Base-by-base conservation (phyloP, 2,888 invertebrate genomes). In the Toxonevra muliebris region DNA sequence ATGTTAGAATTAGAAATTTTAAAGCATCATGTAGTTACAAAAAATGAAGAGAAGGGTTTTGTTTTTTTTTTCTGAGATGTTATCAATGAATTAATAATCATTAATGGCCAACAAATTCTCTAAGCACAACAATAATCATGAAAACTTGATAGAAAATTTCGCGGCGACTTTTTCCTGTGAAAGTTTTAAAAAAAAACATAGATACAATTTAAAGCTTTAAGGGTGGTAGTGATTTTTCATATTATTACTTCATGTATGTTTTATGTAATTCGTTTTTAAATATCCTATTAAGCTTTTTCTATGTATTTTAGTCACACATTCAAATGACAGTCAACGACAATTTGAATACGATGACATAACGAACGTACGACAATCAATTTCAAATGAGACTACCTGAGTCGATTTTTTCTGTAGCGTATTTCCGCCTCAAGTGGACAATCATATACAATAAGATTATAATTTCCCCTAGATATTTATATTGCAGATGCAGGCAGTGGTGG, bases 381-480 rank as follows among this genome's bases (percentile, higher is more conserved):
- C 30, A 30, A 30, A 30, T 30, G 30, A 30, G 30, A 30, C n/a
- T 84, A 85, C 85, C 85, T 85, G 82, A 85, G 84, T 76, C 82
- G 82, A 77, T 78, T 79, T 77, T 82, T 85, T 80, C 80, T 79
- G 80, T 79, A 85, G 75, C 78, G 80, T 77, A 85, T 79, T 76
- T 84, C 84, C 76, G 85, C 85, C 75, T 85, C 84, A 76, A 85
- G 80, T 70, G 85, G 85, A 77, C 85, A 85, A 75, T 85, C 85
- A 74, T 85, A 80, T 72, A 85, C 80, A 77, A 79, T 78, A 71
- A 84, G 79, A 74, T 79, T 83, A 79, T 82, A 85, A 78, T 82
- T 82, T 74, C 74, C 84, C 79, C 85, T 85, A 52, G 17, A 52
- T 11, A 42, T 42, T 58, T 42, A 42, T 15, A 42, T 17, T 30